phyloP scores from a whole-genome alignment of 92 coral and sea anemone species.

The Parazoanthus swiftii region DNA sequence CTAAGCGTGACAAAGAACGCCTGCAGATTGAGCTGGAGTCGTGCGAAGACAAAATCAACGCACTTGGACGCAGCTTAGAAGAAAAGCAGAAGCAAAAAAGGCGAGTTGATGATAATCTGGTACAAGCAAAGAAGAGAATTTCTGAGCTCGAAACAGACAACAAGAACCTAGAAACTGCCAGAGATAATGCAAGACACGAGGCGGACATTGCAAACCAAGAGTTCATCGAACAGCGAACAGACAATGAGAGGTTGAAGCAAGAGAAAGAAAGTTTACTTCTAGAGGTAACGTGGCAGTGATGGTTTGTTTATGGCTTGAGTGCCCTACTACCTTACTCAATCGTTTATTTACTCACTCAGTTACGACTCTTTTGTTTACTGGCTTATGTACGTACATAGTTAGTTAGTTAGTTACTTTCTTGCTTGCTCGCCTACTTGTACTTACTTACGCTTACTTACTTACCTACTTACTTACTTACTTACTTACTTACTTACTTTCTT shows the following conservation, averaged over 20 bases:
- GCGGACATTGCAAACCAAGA: conserved; percentile 73
- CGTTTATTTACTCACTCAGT: neutral
- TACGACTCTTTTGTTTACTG: neutral
- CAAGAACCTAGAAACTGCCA: conserved; percentile 65
- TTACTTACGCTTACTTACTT: no score
- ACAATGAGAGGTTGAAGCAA: conserved; percentile 61
- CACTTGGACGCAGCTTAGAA: conserved; percentile 57
- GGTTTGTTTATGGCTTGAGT: neutral
- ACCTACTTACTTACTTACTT: neutral
- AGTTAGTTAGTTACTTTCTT: no score
- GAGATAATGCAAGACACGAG: conserved; percentile 72
- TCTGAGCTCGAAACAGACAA: conserved; percentile 69
- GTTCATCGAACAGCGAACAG: conserved; percentile 69
- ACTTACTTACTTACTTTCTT: neutral
- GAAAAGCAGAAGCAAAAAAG: conserved; percentile 59
- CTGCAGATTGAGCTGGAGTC: conserved; percentile 67
- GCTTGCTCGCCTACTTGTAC: no score
- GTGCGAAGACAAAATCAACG: conserved; percentile 55
- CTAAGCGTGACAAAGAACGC: conserved; percentile 74
- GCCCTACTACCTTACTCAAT: neutral
- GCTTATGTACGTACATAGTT: neutral
- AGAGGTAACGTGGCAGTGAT: conserved; percentile 27
- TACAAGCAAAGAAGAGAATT: conserved; percentile 57
- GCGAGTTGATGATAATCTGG: conserved; percentile 51
- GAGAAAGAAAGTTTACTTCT: conserved; percentile 60